phyloP scores from a whole-genome alignment of 92 coral and sea anemone species.

The Anthopleura xanthogrammica region DNA sequence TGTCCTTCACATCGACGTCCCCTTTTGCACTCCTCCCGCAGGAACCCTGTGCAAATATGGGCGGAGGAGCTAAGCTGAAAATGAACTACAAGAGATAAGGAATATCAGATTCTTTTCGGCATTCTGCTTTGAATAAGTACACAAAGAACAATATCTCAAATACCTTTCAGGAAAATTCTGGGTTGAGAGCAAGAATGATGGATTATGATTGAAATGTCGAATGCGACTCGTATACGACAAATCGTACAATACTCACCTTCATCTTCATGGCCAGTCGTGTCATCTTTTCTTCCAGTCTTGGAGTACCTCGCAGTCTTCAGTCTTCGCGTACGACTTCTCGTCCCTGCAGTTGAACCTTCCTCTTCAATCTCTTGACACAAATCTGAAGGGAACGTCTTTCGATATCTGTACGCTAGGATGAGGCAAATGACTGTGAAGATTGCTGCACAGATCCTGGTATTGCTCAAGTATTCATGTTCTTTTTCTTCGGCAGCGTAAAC shows the following conservation, averaged over 20 bases:
- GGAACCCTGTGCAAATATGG: slow-evolving; percentile 63
- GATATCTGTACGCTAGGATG: slow-evolving; percentile 44
- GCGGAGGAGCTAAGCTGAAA: slow-evolving; percentile 52
- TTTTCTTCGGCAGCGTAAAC: slow-evolving; percentile 22
- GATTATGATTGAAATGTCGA: too few species aligned
- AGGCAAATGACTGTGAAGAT: slow-evolving; percentile 16
- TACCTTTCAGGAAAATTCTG: too few species aligned
- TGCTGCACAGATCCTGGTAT: slow-evolving; percentile 39
- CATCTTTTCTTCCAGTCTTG: background rate
- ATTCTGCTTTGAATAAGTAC: background rate
- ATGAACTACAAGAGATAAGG: slow-evolving; percentile 36
- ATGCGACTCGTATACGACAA: background rate
- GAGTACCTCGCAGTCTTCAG: background rate
- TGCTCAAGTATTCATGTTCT: slow-evolving; percentile 22
- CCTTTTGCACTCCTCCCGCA: slow-evolving; percentile 54
- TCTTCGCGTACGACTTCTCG: background rate
- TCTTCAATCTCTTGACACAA: slow-evolving; percentile 48
- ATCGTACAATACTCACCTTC: slow-evolving; percentile 21
- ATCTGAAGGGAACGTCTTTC: slow-evolving; percentile 43
- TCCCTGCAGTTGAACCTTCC: background rate
- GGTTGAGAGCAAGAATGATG: too few species aligned
- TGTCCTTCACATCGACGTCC: slow-evolving; percentile 66
- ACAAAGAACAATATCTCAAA: too few species aligned
- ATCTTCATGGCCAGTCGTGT: slow-evolving; percentile 1
- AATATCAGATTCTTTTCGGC: background rate